phyloP scores from a whole-genome alignment of 2,888 invertebrate genomes.

The Nebria brevicollis region DNA sequence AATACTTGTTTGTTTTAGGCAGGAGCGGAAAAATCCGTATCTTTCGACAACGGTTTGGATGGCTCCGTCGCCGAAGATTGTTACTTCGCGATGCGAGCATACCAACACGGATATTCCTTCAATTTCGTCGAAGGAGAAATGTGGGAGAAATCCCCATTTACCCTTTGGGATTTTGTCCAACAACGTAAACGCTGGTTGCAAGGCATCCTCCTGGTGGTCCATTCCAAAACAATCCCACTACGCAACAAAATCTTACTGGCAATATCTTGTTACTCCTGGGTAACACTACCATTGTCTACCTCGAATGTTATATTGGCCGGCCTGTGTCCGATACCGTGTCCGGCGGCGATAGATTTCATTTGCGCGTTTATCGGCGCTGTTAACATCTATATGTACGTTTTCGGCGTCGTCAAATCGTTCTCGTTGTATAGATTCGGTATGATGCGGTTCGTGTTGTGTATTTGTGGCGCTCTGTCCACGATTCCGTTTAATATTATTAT shows the following conservation, averaged over 20 bases:
- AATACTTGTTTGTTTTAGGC: slow-evolving; percentile 69
- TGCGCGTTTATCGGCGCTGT: slow-evolving; percentile 94
- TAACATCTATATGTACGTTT: slow-evolving; percentile 97
- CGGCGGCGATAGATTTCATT: slow-evolving; percentile 82
- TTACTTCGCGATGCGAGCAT: slow-evolving; percentile 96
- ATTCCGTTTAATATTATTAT: slow-evolving; percentile 94
- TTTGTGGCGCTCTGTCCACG: slow-evolving; percentile 86
- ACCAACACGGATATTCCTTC: slow-evolving; percentile 88
- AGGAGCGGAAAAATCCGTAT: slow-evolving; percentile 88
- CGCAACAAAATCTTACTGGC: slow-evolving; percentile 83
- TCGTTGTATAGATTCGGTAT: slow-evolving; percentile 88
- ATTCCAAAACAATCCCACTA: slow-evolving; percentile 84
- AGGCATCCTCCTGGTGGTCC: slow-evolving; percentile 88
- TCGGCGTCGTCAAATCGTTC: slow-evolving; percentile 97
- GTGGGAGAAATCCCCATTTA: slow-evolving; percentile 98
- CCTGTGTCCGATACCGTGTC: slow-evolving; percentile 88
- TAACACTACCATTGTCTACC: slow-evolving; percentile 91
- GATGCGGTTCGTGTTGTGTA: slow-evolving; percentile 79
- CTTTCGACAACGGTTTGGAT: slow-evolving; percentile 95
- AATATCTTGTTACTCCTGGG: slow-evolving; percentile 95
- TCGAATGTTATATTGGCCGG: slow-evolving; percentile 88
- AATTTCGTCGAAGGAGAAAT: slow-evolving; percentile 98
- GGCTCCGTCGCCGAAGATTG: slow-evolving; percentile 99
- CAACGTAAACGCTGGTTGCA: slow-evolving; percentile 97
- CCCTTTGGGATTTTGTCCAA: slow-evolving; percentile 93